phyloP scores from a whole-genome alignment of 1,140 invertebrate species.

The Spodoptera litura region DNA sequence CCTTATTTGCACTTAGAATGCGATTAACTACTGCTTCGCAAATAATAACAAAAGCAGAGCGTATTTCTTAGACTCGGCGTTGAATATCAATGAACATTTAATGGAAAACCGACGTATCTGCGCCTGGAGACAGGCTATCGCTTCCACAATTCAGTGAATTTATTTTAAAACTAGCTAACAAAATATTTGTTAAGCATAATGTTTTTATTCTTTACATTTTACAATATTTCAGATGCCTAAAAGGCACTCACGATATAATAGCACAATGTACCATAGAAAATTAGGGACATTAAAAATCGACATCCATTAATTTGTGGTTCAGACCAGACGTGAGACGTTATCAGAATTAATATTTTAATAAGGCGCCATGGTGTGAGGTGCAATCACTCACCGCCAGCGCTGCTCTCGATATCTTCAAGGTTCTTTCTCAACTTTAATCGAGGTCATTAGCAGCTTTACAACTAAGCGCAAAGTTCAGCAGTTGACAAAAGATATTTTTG shows the following conservation, averaged over 20 bases:
- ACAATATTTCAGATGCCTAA: too few relatives aligned
- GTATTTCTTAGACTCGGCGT: too few relatives aligned
- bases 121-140: too few relatives aligned
- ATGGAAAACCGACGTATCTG: too few relatives aligned
- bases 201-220: too few relatives aligned
- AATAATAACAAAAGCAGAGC: too few relatives aligned
- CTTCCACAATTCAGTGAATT: background rate
- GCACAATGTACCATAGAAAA: background rate
- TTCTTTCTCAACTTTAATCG: conserved; percentile 50
- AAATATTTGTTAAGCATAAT: too few relatives aligned
- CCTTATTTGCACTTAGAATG: too few relatives aligned
- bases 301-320: conserved; percentile 2
- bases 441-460: conserved; percentile 53
- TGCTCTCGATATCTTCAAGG: conserved; percentile 51
- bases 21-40: too few relatives aligned
- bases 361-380: conserved; percentile 55
- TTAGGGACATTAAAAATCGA: background rate
- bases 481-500: conserved; percentile 48
- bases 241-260: background rate
- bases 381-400: conserved; percentile 60
- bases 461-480: conserved; percentile 40
- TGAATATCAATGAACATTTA: too few relatives aligned
- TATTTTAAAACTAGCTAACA: too few relatives aligned
- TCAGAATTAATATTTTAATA: conserved; percentile 55
- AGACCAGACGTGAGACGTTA: conserved; percentile 11